Percentiles rank a stretch among this genome's conserved stretches.
These are phyloP conservation scores for Turdus rufiventris DNA, from an alignment of 2,113 vertebrate genomes.

Conservation along the genomic window DNA sequence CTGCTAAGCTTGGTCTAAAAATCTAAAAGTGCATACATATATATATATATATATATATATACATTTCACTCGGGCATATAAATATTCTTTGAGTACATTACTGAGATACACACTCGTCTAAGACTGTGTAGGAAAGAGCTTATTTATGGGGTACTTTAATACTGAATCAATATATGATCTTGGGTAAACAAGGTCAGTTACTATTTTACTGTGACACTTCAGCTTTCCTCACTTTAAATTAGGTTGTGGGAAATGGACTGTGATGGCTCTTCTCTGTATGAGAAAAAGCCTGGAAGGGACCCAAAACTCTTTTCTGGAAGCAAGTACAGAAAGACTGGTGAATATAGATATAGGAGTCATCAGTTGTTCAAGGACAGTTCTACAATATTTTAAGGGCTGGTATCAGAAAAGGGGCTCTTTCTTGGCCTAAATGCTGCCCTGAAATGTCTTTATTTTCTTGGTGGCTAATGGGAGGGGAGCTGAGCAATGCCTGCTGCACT, in stretches of 20 bases:
- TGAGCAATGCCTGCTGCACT: neutral
- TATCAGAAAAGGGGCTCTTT: neutral
- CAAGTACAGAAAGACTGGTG: neutral
- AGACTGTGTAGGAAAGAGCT: neutral
- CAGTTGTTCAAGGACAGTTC: neutral
- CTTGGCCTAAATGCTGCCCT: neutral
- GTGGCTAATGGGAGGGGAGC: neutral
- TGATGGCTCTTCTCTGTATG: neutral
- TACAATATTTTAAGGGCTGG: neutral
- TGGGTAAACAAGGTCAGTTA: slow-evolving; percentile 19
- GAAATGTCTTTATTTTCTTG: neutral
- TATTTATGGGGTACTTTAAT: slow-evolving; percentile 1
- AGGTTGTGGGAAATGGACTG: neutral
- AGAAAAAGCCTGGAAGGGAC: neutral
- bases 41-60: too few species aligned
- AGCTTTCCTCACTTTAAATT: neutral
- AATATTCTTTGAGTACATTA: neutral
- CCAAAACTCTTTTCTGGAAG: neutral
- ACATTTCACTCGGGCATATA: neutral
- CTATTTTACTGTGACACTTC: neutral
- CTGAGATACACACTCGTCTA: neutral
- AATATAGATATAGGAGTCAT: neutral
- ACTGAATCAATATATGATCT: neutral
- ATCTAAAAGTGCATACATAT: neutral
- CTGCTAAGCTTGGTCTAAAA: neutral